Evolutionary conservation across 2,888 invertebrate species (phyloP).

Genomic region (Sturmia bella): DNA sequence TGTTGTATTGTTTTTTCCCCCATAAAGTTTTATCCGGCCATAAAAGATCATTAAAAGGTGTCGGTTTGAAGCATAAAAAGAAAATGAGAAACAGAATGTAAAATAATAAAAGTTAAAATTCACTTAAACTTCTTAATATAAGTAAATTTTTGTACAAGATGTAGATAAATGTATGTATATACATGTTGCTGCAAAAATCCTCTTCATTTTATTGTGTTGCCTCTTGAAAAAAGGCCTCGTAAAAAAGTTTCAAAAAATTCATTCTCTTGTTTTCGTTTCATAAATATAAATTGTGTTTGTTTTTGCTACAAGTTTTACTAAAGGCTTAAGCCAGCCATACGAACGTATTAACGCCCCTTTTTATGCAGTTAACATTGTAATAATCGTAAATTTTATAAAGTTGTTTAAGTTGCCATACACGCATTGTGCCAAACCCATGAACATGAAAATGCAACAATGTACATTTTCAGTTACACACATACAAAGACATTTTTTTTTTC

Average conservation of each 20-base stretch:
- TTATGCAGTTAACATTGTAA: constrained; percentile 69
- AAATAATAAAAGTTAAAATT: constrained; percentile 29
- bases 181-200: neutral
- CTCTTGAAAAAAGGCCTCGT: neutral
- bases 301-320: constrained; percentile 44
- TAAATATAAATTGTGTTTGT: constrained; percentile 20
- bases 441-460: constrained; percentile 70
- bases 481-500: neutral
- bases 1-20: constrained; percentile 7
- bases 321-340: constrained; percentile 59
- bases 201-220: constrained; percentile 9
- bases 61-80: neutral
- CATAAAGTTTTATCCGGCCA: constrained; percentile 10
- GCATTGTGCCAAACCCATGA: constrained; percentile 67
- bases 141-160: neutral
- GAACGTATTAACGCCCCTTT: constrained; percentile 67
- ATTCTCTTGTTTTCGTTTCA: constrained; percentile 35
- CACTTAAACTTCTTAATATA: constrained; percentile 31
- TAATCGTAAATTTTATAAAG: constrained; percentile 70
- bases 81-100: neutral
- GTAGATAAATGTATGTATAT: neutral
- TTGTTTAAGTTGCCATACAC: constrained; percentile 62
- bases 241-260: constrained; percentile 11
- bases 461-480: constrained; percentile 38
- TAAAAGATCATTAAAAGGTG: constrained; percentile 5